Conservation (phyloP, 2,113 vertebrate genomes). For the Grallaria varia region DNA sequence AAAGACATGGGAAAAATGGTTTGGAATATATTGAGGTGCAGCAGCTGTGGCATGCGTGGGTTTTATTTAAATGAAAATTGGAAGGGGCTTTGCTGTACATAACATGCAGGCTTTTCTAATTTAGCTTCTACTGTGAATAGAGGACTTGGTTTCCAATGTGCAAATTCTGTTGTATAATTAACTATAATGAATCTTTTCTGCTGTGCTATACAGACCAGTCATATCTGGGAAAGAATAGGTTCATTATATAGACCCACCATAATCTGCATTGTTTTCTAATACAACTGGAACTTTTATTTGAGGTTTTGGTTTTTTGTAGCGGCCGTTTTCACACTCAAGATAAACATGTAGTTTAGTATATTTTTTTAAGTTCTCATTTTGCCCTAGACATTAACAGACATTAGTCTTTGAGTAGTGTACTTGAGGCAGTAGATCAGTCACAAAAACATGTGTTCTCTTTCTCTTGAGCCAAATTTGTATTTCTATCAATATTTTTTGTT, state of each 20-base stretch:
- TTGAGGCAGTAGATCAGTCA: not conserved
- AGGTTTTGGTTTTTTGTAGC: not conserved
- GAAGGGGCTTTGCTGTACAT: not conserved
- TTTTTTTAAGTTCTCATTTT: not conserved
- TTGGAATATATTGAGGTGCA: not conserved
- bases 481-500: not conserved
- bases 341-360: not conserved
- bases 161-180: not conserved
- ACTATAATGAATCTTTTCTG: not conserved
- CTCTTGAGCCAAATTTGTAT: not conserved
- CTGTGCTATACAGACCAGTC: not conserved
- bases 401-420: not conserved
- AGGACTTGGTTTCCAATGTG: not conserved
- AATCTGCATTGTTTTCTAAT: not conserved
- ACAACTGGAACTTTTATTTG: not conserved
- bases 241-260: not conserved
- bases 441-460: not conserved
- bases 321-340: not conserved
- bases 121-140: not conserved
- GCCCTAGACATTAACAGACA: not conserved
- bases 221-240: not conserved
- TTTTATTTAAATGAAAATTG: not conserved
- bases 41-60: not conserved
- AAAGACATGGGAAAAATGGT: not conserved
- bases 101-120: not conserved